Conservation (phyloP, 2,888 invertebrate genomes). For the Callyntrura sp. region DNA sequence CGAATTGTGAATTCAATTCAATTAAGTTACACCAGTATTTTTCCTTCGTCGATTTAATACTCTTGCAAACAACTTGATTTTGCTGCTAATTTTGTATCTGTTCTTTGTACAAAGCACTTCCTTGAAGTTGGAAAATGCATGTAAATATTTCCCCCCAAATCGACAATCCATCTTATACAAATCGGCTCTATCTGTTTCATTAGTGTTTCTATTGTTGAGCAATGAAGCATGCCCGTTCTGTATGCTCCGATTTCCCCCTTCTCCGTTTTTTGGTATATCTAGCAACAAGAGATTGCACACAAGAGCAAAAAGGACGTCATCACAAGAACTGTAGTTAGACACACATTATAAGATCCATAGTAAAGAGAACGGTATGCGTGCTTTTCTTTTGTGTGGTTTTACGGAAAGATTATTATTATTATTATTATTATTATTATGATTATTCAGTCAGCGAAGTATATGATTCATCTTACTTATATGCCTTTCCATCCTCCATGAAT, state of each 20-base stretch:
- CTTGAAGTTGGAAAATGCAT: too few species aligned
- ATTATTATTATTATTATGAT: conserved; percentile 69
- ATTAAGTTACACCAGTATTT: too few species aligned
- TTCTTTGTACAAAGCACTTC: too few species aligned
- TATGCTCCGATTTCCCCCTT: conserved; percentile 66
- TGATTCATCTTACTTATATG: conserved; percentile 59
- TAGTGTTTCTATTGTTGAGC: conserved; percentile 82
- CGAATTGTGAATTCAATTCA: too few species aligned
- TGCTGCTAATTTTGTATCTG: too few species aligned
- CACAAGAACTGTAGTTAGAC: too few species aligned
- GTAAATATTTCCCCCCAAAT: too few species aligned
- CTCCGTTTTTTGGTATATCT: not conserved
- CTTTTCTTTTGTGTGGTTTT: conserved; percentile 73
- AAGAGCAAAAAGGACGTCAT: not conserved
- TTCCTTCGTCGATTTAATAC: too few species aligned
- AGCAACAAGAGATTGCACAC: not conserved
- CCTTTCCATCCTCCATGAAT: conserved; percentile 68
- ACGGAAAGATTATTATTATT: too few species aligned
- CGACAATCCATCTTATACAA: conserved; percentile 70
- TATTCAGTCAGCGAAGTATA: conserved; percentile 68
- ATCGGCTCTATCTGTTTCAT: conserved; percentile 83
- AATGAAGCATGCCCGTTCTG: conserved; percentile 75
- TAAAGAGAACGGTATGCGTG: not conserved
- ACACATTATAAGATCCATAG: too few species aligned
- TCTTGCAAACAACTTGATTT: too few species aligned